Base-by-base conservation (phyloP, 2,113 vertebrate species). In the Nibea albiflora region DNA sequence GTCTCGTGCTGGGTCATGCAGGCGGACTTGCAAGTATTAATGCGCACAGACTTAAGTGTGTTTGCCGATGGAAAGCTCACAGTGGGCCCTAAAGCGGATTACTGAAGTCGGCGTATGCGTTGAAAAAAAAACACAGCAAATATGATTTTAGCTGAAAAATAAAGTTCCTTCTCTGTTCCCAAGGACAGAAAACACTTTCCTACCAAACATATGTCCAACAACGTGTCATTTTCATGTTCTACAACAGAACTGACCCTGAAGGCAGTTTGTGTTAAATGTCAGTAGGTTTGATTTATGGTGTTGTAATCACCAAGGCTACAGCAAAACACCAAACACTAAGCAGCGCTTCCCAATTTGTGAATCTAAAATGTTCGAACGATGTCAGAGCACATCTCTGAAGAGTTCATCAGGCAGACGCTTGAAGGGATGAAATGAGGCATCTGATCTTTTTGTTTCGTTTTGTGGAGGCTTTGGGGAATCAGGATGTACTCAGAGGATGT, bases 401-500 rank as follows among this genome's bases (percentile, higher is more conserved):
- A 78, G 54, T 85, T 89, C 52, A 80, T 84, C 80, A 84, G 75
- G 39, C 75, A 64, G 64, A 57, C 2, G 65, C 78, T 83, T 70
- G 70, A 83, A 82, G 76, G 76, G 84, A 78, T 86, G 84, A 88
- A 88, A 80, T 76, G 72, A 89, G 57, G 71, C 70, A 69, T 88
- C 85, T 87, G 83, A 90, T 89, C 81, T 88, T 85, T 90, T 75
- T 78, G 75, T 88, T 83, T 85, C 58, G 62, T 53, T n/a, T n/a
- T 50, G 47, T 76, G 70, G 52, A 75, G 66, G 72, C 81, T 91
- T 85, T 57, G 49, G 85, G 73, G 80, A 89, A 82, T 80, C 28
- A 8, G 53, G 66, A 62, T 4, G 9, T 28, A 69, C 79, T 88
- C 80, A 10, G 56, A 76, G 72, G 85, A 88, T 78, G 53, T 46